Conservation (phyloP, 2,113 vertebrate genomes). For the Ceuthmochares aereus region DNA sequence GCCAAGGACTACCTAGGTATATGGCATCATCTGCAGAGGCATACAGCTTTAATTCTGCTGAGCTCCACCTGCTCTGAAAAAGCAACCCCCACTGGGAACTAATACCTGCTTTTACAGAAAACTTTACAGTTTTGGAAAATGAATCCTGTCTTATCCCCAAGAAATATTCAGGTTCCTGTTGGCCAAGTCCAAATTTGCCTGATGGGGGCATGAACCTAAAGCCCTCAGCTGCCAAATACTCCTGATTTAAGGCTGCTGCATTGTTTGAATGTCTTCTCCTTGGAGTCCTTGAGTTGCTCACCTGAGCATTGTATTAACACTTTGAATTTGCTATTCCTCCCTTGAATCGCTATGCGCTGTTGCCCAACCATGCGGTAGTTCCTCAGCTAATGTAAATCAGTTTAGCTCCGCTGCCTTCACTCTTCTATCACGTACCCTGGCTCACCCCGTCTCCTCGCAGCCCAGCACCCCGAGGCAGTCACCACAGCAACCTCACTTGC, state of each 20-base stretch:
- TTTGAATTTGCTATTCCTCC: slow-evolving; percentile 17
- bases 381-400: slow-evolving; percentile 2
- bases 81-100: neutral
- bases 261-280: neutral
- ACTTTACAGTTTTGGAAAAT: neutral
- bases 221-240: neutral
- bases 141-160: neutral
- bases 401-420: neutral
- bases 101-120: neutral
- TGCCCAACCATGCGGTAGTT: neutral
- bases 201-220: neutral
- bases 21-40: neutral
- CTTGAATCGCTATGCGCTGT: neutral
- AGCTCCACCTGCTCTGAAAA: neutral
- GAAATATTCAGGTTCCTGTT: neutral
- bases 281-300: neutral
- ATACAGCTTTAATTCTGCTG: neutral
- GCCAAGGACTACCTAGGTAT: neutral
- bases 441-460: fast-evolving
- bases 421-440: neutral
- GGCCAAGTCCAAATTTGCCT: neutral
- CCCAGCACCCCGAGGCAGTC: neutral
- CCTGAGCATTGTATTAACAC: neutral
- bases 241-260: neutral
- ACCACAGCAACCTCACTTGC: neutral